These are phyloP conservation scores for Phylloscopus collybita DNA, from an alignment of 2,797 vertebrate species.

Conservation along the genomic window DNA sequence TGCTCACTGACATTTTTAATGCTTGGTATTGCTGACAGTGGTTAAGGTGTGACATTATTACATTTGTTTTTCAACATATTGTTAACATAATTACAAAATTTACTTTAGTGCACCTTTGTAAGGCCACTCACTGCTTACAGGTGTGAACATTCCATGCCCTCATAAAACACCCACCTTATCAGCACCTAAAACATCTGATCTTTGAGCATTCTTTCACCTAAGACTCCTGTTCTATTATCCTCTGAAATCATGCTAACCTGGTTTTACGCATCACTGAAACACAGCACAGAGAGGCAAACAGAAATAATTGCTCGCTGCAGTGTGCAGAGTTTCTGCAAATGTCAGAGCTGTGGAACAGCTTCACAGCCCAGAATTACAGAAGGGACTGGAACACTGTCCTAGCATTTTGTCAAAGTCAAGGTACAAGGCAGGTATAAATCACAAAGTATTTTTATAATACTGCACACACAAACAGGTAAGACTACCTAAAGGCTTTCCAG, in stretches of 20 bases:
- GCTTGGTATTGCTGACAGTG: background rate
- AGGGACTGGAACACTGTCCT: background rate
- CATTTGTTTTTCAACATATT: background rate
- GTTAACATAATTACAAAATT: background rate
- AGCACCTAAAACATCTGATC: background rate
- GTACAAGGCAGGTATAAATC: background rate
- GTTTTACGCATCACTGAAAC: background rate
- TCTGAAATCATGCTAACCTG: background rate
- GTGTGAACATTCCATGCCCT: rapidly evolving
- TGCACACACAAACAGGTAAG: background rate
- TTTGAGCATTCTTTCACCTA: background rate
- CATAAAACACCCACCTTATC: background rate
- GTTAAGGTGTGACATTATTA: background rate
- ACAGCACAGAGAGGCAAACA: background rate
- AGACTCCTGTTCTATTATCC: background rate
- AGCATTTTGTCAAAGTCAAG: background rate
- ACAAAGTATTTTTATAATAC: background rate
- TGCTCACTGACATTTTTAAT: background rate
- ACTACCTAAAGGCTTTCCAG: background rate
- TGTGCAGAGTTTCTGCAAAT: background rate
- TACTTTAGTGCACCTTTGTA: background rate
- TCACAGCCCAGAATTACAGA: background rate
- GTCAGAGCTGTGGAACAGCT: background rate
- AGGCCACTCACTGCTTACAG: background rate
- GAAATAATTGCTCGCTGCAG: background rate